These are phyloP conservation scores for Antheraea assamensis DNA, from an alignment of 2,888 invertebrate species.

Conservation along the genomic window DNA sequence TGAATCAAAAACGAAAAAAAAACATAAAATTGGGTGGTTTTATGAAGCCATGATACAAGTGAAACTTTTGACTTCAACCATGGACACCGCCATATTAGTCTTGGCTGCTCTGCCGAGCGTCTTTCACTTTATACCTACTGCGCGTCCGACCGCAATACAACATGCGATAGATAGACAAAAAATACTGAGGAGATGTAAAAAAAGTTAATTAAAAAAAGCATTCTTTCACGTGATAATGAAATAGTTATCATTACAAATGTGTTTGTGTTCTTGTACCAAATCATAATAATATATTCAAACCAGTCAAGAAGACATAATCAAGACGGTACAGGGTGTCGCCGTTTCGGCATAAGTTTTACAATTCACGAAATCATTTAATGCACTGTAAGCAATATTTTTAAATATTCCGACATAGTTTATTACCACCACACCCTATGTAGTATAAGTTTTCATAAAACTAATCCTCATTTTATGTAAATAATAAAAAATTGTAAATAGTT, in stretches of 20 bases:
- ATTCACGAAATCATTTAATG: not conserved
- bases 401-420: not conserved
- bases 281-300: slow-evolving; percentile 63
- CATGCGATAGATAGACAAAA: too few relatives aligned
- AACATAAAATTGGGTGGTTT: too few relatives aligned
- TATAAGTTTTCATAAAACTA: not conserved
- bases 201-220: too few relatives aligned
- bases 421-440: not conserved
- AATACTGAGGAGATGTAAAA: too few relatives aligned
- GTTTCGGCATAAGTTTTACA: slow-evolving; percentile 25
- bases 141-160: too few relatives aligned
- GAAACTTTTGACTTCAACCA: too few relatives aligned
- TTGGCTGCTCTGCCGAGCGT: too few relatives aligned
- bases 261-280: not conserved
- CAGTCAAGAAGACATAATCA: slow-evolving; percentile 63
- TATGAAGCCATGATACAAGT: too few relatives aligned
- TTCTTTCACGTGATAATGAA: not conserved
- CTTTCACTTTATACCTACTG: too few relatives aligned
- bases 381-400: not conserved
- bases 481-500: not conserved
- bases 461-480: not conserved
- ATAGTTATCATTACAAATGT: not conserved
- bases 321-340: slow-evolving; percentile 57
- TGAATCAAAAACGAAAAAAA: too few relatives aligned
- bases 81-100: too few relatives aligned